A percentile compares a stretch with the other conserved stretches of the same genome.
Conservation (phyloP, 1,140 invertebrate genomes). For the Neuroterus valhalla region DNA sequence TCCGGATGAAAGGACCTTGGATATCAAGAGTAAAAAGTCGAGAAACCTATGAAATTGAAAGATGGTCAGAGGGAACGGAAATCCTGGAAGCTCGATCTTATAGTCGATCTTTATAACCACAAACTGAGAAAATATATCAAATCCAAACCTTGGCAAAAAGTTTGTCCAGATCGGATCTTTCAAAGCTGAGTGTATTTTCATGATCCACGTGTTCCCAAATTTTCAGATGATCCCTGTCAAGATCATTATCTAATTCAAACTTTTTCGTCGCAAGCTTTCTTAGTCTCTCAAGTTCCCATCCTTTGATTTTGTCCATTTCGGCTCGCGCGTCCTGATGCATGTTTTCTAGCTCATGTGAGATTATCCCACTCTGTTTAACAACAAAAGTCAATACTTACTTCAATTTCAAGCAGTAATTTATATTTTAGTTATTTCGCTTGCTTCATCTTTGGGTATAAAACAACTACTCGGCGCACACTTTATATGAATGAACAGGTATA, state of each 20-base stretch:
- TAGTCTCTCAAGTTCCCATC: slow-evolving; percentile 89
- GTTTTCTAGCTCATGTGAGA: slow-evolving; percentile 92
- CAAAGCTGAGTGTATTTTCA: slow-evolving; percentile 93
- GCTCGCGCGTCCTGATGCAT: slow-evolving; percentile 91
- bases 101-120: too few species aligned
- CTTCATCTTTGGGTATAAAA: too few species aligned
- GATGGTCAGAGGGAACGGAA: too few species aligned
- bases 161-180: slow-evolving; percentile 95
- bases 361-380: slow-evolving; percentile 85
- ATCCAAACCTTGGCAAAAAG: slow-evolving; percentile 85
- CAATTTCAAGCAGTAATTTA: slow-evolving; percentile 19
- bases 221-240: slow-evolving; percentile 73
- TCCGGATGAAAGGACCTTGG: too few species aligned
- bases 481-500: too few species aligned
- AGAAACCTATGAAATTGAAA: too few species aligned
- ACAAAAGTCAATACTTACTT: background rate
- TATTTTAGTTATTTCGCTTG: too few species aligned
- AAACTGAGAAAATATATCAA: too few species aligned
- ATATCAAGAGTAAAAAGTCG: too few species aligned
- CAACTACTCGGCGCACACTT: too few species aligned
- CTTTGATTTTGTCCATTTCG: slow-evolving; percentile 94
- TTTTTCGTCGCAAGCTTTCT: slow-evolving; percentile 82
- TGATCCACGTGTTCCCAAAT: slow-evolving; percentile 88
- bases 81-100: too few species aligned
- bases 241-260: slow-evolving; percentile 80